Evolutionary conservation across 2,113 vertebrate species (phyloP).

Genomic region (Cyanoramphus novaezelandiae): DNA sequence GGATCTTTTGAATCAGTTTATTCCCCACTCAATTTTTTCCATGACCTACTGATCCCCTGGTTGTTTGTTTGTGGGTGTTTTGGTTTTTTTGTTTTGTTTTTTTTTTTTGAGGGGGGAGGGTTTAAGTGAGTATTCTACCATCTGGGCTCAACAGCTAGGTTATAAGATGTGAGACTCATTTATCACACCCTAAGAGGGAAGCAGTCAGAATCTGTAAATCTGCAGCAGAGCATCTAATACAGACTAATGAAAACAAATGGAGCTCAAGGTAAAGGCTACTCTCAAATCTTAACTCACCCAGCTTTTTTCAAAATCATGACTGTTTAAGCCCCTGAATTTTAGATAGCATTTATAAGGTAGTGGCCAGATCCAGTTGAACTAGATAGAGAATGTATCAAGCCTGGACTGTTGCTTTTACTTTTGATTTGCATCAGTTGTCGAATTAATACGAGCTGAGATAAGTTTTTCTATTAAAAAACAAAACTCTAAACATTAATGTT

Average conservation of each 20-base stretch:
- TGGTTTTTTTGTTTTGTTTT: no score
- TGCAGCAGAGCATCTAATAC: not conserved
- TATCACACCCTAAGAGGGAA: conserved; percentile 3
- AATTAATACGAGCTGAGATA: not conserved
- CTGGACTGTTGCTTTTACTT: not conserved
- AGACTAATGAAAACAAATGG: conserved; percentile 10
- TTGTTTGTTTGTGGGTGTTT: no score
- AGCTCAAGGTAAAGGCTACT: not conserved
- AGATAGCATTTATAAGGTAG: not conserved
- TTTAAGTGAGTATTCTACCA: not conserved
- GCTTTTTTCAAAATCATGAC: not conserved
- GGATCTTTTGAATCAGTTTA: not conserved
- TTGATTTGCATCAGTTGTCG: not conserved
- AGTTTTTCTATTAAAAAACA: not conserved
- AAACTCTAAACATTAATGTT: not conserved
- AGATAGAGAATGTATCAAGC: not conserved
- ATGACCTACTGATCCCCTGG: not conserved
- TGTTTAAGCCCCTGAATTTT: not conserved
- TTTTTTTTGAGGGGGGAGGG: not conserved
- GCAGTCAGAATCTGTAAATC: not conserved
- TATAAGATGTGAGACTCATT: not conserved
- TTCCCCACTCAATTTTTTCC: not conserved
- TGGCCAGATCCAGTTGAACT: not conserved
- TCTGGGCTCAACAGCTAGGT: not conserved
- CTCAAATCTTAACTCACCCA: not conserved